These are phyloP conservation scores for Epinephelus cyanopodus DNA, from an alignment of 2,113 vertebrate genomes.

Conservation along the genomic window DNA sequence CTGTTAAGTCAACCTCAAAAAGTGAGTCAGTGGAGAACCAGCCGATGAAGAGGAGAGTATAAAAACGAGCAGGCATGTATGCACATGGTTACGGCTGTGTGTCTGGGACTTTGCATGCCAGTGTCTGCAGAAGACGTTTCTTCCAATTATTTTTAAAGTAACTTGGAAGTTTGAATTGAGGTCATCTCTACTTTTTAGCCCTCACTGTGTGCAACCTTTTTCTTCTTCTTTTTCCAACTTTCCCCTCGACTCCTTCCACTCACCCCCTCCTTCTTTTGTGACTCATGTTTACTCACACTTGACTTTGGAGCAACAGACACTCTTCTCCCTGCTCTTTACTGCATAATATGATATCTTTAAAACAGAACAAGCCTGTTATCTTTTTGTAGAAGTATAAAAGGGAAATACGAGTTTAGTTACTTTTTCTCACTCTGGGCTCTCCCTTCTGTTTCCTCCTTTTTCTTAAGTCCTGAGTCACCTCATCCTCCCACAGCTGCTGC, in stretches of 20 bases:
- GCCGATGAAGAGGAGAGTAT: neutral
- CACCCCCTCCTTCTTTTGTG: constrained; percentile 41
- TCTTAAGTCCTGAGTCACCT: constrained; percentile 49
- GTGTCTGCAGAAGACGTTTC: constrained; percentile 10
- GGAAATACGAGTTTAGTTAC: constrained; percentile 11
- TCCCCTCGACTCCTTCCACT: constrained; percentile 6
- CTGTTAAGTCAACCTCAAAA: constrained; percentile 59
- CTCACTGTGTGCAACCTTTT: constrained; percentile 17
- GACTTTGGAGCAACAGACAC: constrained; percentile 14
- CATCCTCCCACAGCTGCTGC: constrained; percentile 32
- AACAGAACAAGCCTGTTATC: constrained; percentile 10
- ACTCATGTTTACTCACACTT: constrained; percentile 74
- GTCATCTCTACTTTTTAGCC: neutral
- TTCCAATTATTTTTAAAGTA: constrained; percentile 9
- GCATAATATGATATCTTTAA: neutral
- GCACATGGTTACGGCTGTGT: neutral
- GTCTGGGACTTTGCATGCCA: constrained; percentile 21
- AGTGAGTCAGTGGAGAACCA: constrained; percentile 69
- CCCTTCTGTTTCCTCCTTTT: neutral
- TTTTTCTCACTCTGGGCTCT: constrained; percentile 7
- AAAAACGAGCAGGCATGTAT: constrained; percentile 16
- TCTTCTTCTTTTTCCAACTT: constrained; percentile 3
- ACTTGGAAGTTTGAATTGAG: constrained; percentile 6
- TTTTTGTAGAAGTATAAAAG: constrained; percentile 2
- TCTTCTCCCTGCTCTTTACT: constrained; percentile 13